Evolutionary conservation across 2,113 vertebrate species (phyloP).

Genomic region (Triplophysa dalaica): DNA sequence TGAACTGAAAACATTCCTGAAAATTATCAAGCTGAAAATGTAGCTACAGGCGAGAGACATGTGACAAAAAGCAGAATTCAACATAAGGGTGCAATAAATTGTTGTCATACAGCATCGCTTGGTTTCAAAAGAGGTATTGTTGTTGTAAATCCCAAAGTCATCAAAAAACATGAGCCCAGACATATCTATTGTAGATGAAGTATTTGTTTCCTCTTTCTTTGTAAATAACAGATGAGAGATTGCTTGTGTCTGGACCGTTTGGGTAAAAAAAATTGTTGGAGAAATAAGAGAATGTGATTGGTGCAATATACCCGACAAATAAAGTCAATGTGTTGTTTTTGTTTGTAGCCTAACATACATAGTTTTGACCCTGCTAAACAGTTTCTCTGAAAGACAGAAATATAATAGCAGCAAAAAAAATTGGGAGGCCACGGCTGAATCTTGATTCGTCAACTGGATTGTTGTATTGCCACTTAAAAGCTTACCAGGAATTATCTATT

Average conservation of each 20-base stretch:
- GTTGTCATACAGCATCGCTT: conserved; percentile 3
- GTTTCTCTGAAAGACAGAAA: neutral
- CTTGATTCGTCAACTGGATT: conserved; percentile 42
- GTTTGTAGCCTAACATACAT: neutral
- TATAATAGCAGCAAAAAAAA: neutral
- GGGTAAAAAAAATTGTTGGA: neutral
- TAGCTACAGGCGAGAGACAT: conserved; percentile 9
- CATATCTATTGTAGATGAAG: neutral
- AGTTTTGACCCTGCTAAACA: neutral
- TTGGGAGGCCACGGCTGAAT: conserved; percentile 1
- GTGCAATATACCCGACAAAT: neutral
- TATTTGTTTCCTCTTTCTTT: conserved; percentile 14
- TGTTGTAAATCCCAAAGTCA: conserved; percentile 28
- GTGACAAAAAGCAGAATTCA: conserved; percentile 19
- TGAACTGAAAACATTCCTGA: conserved; percentile 25
- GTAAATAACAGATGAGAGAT: conserved; percentile 42
- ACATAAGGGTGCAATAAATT: conserved; percentile 6
- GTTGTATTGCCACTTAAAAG: conserved; percentile 43
- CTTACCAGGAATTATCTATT: conserved; percentile 35
- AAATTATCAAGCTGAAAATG: conserved; percentile 35
- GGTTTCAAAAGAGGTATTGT: conserved; percentile 27
- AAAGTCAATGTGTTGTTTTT: neutral
- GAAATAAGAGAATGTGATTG: neutral
- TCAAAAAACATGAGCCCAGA: neutral
- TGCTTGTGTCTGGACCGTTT: conserved; percentile 27